A percentile compares a stretch with the other conserved stretches of the same genome.
phyloP scores from a whole-genome alignment of 2,113 vertebrate species.

The Amia ocellicauda region DNA sequence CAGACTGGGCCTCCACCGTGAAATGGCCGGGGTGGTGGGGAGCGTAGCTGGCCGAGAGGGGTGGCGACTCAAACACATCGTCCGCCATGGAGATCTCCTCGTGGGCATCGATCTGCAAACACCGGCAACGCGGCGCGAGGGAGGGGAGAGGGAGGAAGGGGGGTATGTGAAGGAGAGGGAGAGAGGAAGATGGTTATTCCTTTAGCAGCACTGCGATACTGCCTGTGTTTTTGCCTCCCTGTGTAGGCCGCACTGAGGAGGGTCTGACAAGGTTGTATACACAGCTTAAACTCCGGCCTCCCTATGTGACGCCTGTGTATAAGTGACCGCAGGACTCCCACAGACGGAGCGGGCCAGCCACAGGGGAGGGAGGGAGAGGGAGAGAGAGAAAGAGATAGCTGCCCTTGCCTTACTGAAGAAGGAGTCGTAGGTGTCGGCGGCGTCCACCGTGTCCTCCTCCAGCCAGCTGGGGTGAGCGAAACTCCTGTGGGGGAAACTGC shows the following conservation, averaged over 20 bases:
- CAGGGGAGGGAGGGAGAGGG: not conserved
- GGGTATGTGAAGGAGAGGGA: not conserved
- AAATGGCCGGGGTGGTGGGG: constrained; percentile 40
- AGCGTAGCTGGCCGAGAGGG: constrained; percentile 70
- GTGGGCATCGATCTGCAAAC: constrained; percentile 69
- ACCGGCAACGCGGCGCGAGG: constrained; percentile 3
- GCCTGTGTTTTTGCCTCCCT: too few relatives aligned
- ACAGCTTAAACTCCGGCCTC: too few relatives aligned
- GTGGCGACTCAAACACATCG: constrained; percentile 92
- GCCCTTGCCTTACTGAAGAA: constrained; percentile 92
- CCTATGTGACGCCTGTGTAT: too few relatives aligned
- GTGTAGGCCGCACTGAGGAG: not conserved
- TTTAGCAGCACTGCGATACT: too few relatives aligned
- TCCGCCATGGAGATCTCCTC: constrained; percentile 87
- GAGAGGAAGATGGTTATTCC: too few relatives aligned
- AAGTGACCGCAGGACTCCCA: too few relatives aligned
- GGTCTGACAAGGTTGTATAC: not conserved
- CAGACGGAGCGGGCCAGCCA: not conserved
- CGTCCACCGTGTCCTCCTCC: constrained; percentile 84
- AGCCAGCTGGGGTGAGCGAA: constrained; percentile 83
- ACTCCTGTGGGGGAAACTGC: constrained; percentile 70
- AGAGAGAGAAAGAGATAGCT: not conserved
- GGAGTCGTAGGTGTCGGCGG: constrained; percentile 74
- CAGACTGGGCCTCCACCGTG: constrained; percentile 51
- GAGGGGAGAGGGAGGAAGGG: fast-evolving